These are phyloP conservation scores for Chloroclystis v-ata DNA, from an alignment of 2,888 invertebrate genomes.

Conservation along the genomic window DNA sequence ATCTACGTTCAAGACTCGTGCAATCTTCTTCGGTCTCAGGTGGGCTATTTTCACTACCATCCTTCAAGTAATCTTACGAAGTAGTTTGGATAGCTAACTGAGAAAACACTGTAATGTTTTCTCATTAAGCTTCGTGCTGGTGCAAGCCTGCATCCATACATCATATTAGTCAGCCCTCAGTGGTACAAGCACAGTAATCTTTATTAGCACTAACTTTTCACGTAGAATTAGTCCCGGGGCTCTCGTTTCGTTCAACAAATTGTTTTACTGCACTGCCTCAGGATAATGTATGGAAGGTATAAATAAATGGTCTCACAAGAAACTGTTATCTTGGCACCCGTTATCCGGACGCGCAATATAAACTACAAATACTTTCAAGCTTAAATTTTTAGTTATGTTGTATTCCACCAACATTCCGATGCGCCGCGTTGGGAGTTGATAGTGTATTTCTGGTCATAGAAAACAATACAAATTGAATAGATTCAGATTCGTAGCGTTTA, in stretches of 20 bases:
- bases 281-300: slow-evolving; percentile 24
- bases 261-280: slow-evolving; percentile 38
- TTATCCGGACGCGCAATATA: slow-evolving; percentile 6
- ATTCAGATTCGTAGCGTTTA: too few species aligned
- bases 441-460: too few species aligned
- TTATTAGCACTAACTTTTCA: slow-evolving; percentile 53
- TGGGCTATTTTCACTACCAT: not conserved
- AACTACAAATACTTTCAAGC: not conserved
- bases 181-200: slow-evolving; percentile 36
- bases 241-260: slow-evolving; percentile 44
- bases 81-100: slow-evolving; percentile 30
- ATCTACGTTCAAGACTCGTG: too few species aligned
- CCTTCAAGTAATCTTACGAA: slow-evolving; percentile 35
- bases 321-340: slow-evolving; percentile 19
- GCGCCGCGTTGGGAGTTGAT: too few species aligned
- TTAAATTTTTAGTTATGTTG: too few species aligned
- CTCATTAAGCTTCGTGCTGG: slow-evolving; percentile 12
- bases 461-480: too few species aligned
- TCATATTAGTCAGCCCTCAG: slow-evolving; percentile 30
- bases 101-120: not conserved
- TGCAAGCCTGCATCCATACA: slow-evolving; percentile 25
- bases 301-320: slow-evolving; percentile 22
- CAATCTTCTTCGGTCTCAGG: not conserved
- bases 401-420: too few species aligned
- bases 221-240: slow-evolving; percentile 44